phyloP scores from a whole-genome alignment of 2,113 vertebrate species.

The Sakesphorus luctuosus region DNA sequence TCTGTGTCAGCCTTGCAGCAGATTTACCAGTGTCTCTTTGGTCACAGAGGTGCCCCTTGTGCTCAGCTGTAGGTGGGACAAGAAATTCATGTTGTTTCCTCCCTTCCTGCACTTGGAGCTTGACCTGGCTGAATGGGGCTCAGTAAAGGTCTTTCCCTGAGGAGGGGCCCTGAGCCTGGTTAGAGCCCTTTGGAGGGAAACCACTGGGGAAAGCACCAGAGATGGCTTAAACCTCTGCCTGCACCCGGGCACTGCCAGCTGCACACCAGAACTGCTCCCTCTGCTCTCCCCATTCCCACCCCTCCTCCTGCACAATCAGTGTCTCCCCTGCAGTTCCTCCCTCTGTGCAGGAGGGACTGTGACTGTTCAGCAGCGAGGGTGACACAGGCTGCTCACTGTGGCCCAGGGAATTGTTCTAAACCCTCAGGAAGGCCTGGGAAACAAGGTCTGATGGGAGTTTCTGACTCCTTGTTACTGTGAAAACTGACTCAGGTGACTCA shows the following conservation, averaged over 20 bases:
- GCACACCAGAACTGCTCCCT: not conserved
- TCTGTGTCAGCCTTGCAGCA: not conserved
- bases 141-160: not conserved
- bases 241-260: not conserved
- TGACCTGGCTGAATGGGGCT: not conserved
- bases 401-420: not conserved
- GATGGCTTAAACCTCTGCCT: not conserved
- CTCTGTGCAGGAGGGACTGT: not conserved
- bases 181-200: not conserved
- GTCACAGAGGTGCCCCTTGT: not conserved
- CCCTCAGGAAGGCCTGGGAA: not conserved
- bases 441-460: not conserved
- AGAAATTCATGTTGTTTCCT: not conserved
- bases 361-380: not conserved
- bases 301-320: not conserved
- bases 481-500: not conserved
- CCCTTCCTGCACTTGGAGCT: not conserved
- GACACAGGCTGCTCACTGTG: not conserved
- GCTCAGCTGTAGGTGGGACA: not conserved
- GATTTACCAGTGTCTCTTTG: not conserved
- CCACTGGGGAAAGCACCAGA: not conserved
- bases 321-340: not conserved
- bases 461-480: not conserved
- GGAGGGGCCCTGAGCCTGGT: not conserved
- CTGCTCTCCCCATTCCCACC: not conserved